Evolutionary conservation across 1,140 invertebrate genomes (phyloP), one percentile per base, ranked within the genome.

Genomic region (Calephelis virginiensis): DNA sequence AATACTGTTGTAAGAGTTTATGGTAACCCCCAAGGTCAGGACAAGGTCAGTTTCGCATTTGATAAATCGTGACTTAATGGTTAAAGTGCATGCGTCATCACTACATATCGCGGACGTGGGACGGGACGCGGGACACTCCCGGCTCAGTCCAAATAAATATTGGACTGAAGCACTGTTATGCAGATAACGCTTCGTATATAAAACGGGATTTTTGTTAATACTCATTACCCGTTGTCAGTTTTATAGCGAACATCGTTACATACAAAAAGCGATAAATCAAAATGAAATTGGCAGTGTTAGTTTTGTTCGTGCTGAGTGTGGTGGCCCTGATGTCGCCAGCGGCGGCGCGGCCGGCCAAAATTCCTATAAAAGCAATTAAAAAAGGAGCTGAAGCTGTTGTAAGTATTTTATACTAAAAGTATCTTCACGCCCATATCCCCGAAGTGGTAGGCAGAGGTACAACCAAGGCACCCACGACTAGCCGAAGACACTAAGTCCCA

Each of bases 301-400:
- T 78, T 49, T 45, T 75, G 13, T 37, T 75, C 10, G 49, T 72
- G 28, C 56, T 74, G 45, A 67, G 64, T 49, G 45, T 73, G 40
- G 61, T 78, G 45, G 61, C 73, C 4, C 17, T 72, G 8, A 9
- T 66, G 37, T 63, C 48, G 11, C 17, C 73, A 8, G 61, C 13
- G 37, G 72, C 74, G 9, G 72, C 72, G 1, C 67, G 71, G 49
- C 72, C 68, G 6, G 68, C 69, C 3, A 78, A 75, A 66, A 77
- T 76, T 46, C 70, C 71, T 11, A 14, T 75, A 7, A 64, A 61
- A 5, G 74, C 70, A 37, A 74, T 78, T 46, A 78, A 70, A 59
- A 78, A 76, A 64, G 76, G 76, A 40, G 74, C 74, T n/a, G 40
- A 72, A 70, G 64, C 67, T 63, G 64, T 78, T 53, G 76, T 78